Evolutionary conservation across 2,797 vertebrate genomes (phyloP), one percentile per base, ranked within the genome.

Genomic region (Steatocranus sp.): DNA sequence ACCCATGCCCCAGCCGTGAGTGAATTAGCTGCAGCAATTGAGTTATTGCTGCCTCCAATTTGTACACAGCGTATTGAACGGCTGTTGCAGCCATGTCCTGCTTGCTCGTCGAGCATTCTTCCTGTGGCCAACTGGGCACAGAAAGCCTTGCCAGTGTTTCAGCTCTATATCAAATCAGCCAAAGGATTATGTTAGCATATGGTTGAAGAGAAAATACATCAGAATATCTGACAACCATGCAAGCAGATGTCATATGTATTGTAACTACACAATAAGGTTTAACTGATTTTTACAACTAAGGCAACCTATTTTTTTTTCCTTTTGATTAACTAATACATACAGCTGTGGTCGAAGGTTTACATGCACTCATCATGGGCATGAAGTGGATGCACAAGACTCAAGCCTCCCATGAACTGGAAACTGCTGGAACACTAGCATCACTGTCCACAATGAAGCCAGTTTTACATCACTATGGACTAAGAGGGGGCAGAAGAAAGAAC

Each of bases 31-130:
- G 93, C 91, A 92, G 93, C 94, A 91, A 95, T 95, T 96, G 96
- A 96, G 94, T 96, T 96, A 96, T 96, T 94, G 95, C 94, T 95
- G 88, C 94, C 93, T 96, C 92, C 94, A 95, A 94, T 96, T 96
- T 96, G 95, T 95, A 95, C 94, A 94, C 93, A 92, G 93, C 77
- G 83, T 90, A 93, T 94, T 93, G 95, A 95, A 91, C 86, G 94
- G 94, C 93, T 91, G 93, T 93, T 91, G 88, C 92, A 93, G 93
- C 91, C 93, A 83, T 89, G 92, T 94, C 91, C 88, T 90, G 81
- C 1, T 76, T 70, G 87, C 90, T 92, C 89, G 88, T 91, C 76
- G 76, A 91, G 89, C 90, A 82, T 87, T 91, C 89, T 93, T 93
- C 87, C 85, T 81, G 43, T 10, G 83, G 89, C 86, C 78, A 89